Conservation (phyloP, 2,113 vertebrate species). For the Myotis davidii region DNA sequence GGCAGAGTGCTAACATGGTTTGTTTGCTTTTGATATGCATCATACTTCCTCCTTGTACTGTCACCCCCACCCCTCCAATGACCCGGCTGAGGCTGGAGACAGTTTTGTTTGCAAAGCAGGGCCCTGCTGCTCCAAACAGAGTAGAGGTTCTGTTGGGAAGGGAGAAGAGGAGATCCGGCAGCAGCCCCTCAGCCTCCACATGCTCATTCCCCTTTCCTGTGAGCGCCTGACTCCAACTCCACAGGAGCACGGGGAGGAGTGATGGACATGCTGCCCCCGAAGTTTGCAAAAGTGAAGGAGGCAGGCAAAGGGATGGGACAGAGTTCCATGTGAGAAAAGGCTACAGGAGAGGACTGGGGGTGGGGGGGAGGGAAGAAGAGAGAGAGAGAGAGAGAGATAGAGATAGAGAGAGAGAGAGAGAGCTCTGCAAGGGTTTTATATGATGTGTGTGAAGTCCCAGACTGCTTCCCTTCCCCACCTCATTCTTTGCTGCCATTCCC, state of each 20-base stretch:
- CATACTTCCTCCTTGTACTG: neutral
- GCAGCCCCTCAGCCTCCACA: neutral
- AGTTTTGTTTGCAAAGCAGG: neutral
- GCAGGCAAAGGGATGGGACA: neutral
- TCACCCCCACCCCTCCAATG: neutral
- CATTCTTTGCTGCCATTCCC: neutral
- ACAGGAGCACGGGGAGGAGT: neutral
- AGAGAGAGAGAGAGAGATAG: neutral
- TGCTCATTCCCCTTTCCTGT: neutral
- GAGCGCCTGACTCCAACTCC: neutral
- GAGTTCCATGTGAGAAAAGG: neutral
- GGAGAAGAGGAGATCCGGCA: neutral
- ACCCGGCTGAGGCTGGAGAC: neutral
- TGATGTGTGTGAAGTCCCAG: neutral
- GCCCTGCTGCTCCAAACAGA: neutral
- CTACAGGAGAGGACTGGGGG: neutral
- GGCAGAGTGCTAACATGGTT: neutral
- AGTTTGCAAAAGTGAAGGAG: neutral
- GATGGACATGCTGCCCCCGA: fast-evolving
- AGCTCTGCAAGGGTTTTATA: neutral
- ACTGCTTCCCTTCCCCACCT: neutral
- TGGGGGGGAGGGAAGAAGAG: neutral
- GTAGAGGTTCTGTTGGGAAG: neutral
- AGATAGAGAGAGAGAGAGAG: no score
- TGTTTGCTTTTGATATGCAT: neutral